phyloP scores from a whole-genome alignment of 2,113 vertebrate genomes.

The Rhinopithecus roxellana region DNA sequence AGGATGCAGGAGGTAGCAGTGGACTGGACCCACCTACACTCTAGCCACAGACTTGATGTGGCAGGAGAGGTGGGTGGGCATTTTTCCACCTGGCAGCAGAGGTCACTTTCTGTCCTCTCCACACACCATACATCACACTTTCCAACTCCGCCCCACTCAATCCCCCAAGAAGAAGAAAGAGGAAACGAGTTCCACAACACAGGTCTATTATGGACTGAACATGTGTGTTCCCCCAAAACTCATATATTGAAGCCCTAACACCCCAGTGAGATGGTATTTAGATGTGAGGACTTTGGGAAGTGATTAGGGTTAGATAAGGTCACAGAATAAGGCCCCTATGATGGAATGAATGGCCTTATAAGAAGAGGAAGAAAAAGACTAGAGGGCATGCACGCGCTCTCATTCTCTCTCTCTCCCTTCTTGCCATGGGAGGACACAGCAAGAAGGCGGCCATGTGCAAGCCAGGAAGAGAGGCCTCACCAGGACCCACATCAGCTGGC shows the following conservation, averaged over 20 bases:
- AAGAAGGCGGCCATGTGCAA: background rate
- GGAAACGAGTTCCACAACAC: background rate
- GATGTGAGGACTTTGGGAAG: background rate
- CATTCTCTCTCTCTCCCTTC: background rate
- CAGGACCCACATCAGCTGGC: background rate
- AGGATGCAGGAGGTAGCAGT: accelerated
- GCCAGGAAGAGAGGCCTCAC: background rate
- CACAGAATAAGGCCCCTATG: background rate
- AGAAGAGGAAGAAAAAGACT: background rate
- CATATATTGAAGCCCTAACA: background rate
- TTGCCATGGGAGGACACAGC: background rate
- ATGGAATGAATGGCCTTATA: background rate
- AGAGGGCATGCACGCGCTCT: accelerated
- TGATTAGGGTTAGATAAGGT: background rate
- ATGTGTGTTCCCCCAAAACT: background rate
- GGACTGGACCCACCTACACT: background rate
- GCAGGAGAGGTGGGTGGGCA: background rate
- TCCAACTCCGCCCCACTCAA: background rate
- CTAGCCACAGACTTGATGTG: background rate
- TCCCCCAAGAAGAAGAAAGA: background rate
- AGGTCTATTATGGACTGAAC: background rate
- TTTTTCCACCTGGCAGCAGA: background rate
- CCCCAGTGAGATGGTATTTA: background rate
- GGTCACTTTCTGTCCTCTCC: background rate
- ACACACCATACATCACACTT: background rate